phyloP scores from a whole-genome alignment of 2,888 invertebrate species.

The Parelbella ahira region DNA sequence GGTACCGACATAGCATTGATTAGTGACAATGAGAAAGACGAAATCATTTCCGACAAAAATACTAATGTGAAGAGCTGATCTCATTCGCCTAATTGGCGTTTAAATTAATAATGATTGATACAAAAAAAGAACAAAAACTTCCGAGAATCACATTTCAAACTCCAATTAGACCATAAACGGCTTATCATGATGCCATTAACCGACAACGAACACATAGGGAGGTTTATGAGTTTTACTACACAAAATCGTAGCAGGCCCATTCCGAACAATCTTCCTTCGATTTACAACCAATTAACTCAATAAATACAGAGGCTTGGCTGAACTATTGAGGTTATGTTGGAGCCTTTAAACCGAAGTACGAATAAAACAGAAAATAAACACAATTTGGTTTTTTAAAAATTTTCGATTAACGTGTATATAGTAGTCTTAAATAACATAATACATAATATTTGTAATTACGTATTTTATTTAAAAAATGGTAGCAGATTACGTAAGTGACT shows the following conservation, averaged over 20 bases:
- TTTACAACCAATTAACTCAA: constrained; percentile 76
- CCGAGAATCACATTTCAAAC: constrained; percentile 49
- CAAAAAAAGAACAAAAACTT: constrained; percentile 47
- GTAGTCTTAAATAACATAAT: too few species aligned
- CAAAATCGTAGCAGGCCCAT: constrained; percentile 69
- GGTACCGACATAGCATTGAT: too few species aligned
- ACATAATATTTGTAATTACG: too few species aligned
- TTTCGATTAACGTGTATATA: too few species aligned
- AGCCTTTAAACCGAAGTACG: constrained; percentile 15
- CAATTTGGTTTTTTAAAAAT: too few species aligned
- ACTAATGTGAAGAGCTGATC: constrained; percentile 33
- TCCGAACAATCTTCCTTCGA: constrained; percentile 65
- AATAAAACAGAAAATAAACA: too few species aligned
- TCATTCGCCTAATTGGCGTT: constrained; percentile 59
- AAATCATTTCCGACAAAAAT: too few species aligned
- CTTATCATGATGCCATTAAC: constrained; percentile 73
- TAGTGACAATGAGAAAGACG: too few species aligned
- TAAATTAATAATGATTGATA: constrained; percentile 68
- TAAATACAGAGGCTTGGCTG: constrained; percentile 62
- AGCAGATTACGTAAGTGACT: too few species aligned
- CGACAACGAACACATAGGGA: constrained; percentile 64
- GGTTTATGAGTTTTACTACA: constrained; percentile 78
- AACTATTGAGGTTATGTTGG: constrained; percentile 36
- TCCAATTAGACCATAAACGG: constrained; percentile 72
- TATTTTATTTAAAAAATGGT: too few species aligned